Conservation (phyloP, 2,797 vertebrate species). For the Periophthalmus magnuspinnatus region DNA sequence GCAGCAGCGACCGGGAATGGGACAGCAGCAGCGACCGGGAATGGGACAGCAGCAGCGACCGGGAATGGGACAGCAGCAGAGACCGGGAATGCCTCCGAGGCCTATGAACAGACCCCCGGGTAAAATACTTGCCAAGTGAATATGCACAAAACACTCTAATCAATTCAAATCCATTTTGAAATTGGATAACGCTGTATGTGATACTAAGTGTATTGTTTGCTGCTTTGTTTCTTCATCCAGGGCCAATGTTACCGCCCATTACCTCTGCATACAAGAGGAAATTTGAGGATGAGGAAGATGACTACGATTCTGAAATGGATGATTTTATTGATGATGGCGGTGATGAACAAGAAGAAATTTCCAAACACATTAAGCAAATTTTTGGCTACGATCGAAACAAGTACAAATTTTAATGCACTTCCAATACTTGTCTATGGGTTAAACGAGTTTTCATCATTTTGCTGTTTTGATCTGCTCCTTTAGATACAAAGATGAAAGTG, state of each 20-base stretch:
- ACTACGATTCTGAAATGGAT: conserved; percentile 98
- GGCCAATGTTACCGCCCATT: conserved; percentile 79
- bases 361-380: conserved; percentile 94
- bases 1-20: conserved; percentile 27
- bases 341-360: conserved; percentile 89
- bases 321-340: conserved; percentile 95
- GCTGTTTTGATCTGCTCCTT: conserved; percentile 1
- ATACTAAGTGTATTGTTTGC: background rate
- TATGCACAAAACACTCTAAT: background rate
- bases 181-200: too few species aligned
- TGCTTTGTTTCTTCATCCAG: conserved; percentile 52
- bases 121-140: conserved; percentile 56
- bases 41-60: too few species aligned
- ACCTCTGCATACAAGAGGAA: conserved; percentile 86
- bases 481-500: conserved; percentile 97
- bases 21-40: conserved; percentile 51
- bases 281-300: conserved; percentile 87
- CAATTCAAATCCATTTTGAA: too few species aligned
- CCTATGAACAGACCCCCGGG: conserved; percentile 78
- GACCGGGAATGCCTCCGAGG: conserved; percentile 67
- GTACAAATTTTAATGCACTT: conserved; percentile 63
- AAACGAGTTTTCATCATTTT: background rate
- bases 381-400: conserved; percentile 91
- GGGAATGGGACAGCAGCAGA: conserved; percentile 48
- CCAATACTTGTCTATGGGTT: background rate